Base-by-base conservation (phyloP, 1,140 invertebrate genomes). In the Atopsyche davidsoni region DNA sequence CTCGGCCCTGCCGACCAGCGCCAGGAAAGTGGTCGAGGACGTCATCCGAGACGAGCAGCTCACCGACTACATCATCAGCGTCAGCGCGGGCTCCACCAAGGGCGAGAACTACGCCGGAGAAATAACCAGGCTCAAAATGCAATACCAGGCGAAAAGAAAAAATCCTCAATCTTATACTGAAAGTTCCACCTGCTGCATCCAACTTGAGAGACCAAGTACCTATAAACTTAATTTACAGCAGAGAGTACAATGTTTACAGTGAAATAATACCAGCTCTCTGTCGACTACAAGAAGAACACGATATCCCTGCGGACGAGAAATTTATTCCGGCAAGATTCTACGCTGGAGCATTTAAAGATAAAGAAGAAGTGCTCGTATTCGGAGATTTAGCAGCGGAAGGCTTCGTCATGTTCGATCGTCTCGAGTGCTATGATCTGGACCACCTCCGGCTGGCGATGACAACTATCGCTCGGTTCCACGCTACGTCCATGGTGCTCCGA, bases 391-490 rank as follows among this genome's bases (percentile, higher is more conserved):
- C 58, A 43, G 51, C 55, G 1, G 13, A 40, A 24, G 69, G 68
- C 1, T 74, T 62, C 46, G 36, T 28, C 17, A 58, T 70, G 54
- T 57, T 58, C 16, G 57, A 70, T 41, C 45, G 62, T 13, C 54
- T 44, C 14, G 46, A 52, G 35, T 62, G 64, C 0, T 54, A 71
- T 24, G 61, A 68, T 46, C 23, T 63, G 4, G 51, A 64, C 6
- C 68, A 74, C 49, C 31, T 65, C 1, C 50, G 53, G 19, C 32
- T 65, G 7, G 62, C 64, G 0, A 53, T 71, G 6, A 52, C 63
- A 47, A 58, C 53, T 11, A 59, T 71, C 44, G 70, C 60, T 3
- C 60, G 60, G 24, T 63, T 65, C 35, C 71, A 73, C 49, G 70
- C 67, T 2, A 42, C 63, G 3, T 68, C 66, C 10, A 62, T 66